A percentile compares a stretch with the other conserved stretches of the same genome.
Conservation (phyloP, 2,888 invertebrate species). For the Idaea straminata region DNA sequence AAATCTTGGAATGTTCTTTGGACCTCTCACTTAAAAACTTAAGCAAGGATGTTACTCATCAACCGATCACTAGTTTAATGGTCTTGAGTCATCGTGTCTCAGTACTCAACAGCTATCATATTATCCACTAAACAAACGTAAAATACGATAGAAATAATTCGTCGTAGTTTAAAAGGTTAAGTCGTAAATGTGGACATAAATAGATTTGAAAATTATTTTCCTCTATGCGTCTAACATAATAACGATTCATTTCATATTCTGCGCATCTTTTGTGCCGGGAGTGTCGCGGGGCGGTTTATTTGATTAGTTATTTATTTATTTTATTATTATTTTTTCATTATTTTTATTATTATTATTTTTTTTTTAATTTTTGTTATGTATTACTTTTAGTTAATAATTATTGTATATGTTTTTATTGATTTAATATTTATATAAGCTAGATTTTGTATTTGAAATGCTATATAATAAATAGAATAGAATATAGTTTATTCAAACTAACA, state of each 20-base stretch:
- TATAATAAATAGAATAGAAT: no score
- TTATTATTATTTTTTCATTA: no score
- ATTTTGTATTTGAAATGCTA: no score
- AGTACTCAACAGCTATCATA: background rate
- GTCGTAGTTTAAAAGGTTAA: background rate
- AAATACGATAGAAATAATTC: background rate
- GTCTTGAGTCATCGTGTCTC: background rate
- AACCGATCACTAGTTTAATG: slow-evolving; percentile 4
- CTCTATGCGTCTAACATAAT: background rate
- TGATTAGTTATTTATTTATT: no score
- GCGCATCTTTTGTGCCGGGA: no score
- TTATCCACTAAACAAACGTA: slow-evolving; percentile 1
- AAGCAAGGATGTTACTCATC: background rate
- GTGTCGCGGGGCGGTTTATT: no score
- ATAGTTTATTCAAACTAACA: no score
- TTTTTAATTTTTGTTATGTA: no score
- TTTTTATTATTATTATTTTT: no score
- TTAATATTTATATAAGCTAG: no score
- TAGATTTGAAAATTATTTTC: background rate
- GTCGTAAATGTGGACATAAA: background rate
- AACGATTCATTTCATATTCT: background rate
- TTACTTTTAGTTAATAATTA: no score
- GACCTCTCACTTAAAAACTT: slow-evolving; percentile 1
- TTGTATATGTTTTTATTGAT: no score
- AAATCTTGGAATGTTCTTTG: slow-evolving; percentile 3